Evolutionary conservation across 2,888 invertebrate species (phyloP), one percentile per base, ranked within the genome.

Genomic region (Polyommatus icarus): DNA sequence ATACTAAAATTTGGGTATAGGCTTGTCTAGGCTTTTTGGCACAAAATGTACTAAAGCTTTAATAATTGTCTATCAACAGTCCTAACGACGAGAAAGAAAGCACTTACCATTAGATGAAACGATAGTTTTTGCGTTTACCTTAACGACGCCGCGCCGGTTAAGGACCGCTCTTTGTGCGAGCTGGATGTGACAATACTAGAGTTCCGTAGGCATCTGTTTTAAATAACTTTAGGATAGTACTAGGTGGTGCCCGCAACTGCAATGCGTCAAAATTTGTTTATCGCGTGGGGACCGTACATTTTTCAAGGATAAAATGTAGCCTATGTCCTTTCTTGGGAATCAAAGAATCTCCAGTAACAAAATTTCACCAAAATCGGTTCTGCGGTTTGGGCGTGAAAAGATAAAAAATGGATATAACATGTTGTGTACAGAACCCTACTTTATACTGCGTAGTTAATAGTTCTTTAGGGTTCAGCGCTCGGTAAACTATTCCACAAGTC

Each of bases 71-170:
- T 36, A 36, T 36, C 36, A 36, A 36, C 7, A 54, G 12, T 32
- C 67, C 29, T 67, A 67, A 67, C 29, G 67, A 67, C 29, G 67
- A 67, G 29, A 67, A 67, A 67, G 67, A 67, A 67, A 32, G 29
- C 67, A 29, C 29, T 67, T 67, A 29, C 29, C 67, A 67, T 67
- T 32, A 67, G 29, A 32, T 67, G 67, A 32, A 67, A 67, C 15
- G 67, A 67, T 67, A 67, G 67, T 67, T 67, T 67, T 67, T 67
- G 67, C 29, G 67, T 29, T 67, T 67, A 67, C 67, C 67, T 67
- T 32, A 67, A 67, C 67, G 67, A 67, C 18, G 12, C 5, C 67
- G 12, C 18, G 12, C 5, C 67, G 12, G 67, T 67, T 67, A 67
- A 67, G 67, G 12, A 67, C 18, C 29, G 29, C 67, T 67, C 15